These are phyloP conservation scores for Athene cunicularia DNA, from an alignment of 2,113 vertebrate species.

Conservation along the genomic window DNA sequence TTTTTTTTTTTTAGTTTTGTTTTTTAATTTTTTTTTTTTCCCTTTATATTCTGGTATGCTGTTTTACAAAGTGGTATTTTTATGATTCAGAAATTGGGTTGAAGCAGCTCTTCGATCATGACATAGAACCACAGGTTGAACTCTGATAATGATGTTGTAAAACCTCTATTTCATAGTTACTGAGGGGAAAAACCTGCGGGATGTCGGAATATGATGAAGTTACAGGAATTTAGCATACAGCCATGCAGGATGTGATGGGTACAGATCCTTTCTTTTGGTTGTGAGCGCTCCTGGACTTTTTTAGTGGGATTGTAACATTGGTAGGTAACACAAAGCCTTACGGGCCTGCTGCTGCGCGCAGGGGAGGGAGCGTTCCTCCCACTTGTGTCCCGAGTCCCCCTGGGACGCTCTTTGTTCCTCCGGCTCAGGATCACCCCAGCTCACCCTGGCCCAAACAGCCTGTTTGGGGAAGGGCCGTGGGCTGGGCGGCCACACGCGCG, in stretches of 20 bases:
- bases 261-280: not conserved
- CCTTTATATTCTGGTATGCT: not conserved
- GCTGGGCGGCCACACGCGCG: too few relatives aligned
- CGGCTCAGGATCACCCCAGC: too few relatives aligned
- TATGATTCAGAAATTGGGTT: not conserved
- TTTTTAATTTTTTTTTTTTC: too few relatives aligned
- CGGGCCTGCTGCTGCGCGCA: not conserved
- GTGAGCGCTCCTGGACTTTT: not conserved
- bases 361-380: not conserved
- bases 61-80: not conserved
- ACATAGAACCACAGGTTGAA: accelerated
- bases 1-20: too few relatives aligned
- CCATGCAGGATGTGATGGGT: accelerated
- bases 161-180: not conserved
- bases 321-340: accelerated
- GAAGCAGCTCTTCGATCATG: not conserved
- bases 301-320: accelerated
- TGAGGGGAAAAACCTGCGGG: too few relatives aligned
- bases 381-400: not conserved
- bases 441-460: too few relatives aligned
- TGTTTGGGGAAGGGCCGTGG: too few relatives aligned
- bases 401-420: too few relatives aligned
- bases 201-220: not conserved
- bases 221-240: accelerated
- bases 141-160: not conserved